phyloP scores from a whole-genome alignment of 2,797 vertebrate species.

The Ctenopoma kingsleyae region DNA sequence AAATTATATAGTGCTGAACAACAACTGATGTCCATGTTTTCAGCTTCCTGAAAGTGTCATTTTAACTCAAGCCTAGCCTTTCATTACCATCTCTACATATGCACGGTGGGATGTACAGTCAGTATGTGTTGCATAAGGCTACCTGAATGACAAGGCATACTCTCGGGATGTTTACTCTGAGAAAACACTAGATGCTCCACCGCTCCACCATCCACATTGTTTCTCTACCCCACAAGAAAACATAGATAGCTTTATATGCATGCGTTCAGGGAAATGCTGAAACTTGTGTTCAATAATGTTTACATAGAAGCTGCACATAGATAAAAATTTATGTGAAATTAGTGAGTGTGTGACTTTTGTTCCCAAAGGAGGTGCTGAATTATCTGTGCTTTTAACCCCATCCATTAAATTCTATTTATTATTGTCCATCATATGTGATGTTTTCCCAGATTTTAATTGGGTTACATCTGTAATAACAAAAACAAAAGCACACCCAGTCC shows the following conservation, averaged over 20 bases:
- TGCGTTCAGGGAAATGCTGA: not conserved
- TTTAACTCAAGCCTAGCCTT: conserved; percentile 30
- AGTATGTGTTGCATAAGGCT: conserved; percentile 33
- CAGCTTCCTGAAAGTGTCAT: conserved; percentile 48
- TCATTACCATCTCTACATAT: conserved; percentile 53
- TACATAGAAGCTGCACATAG: conserved; percentile 2
- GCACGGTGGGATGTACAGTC: conserved; percentile 39
- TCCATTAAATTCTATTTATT: conserved; percentile 39
- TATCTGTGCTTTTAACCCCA: conserved; percentile 41
- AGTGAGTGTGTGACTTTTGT: not conserved
- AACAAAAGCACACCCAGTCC: conserved; percentile 19
- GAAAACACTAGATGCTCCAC: conserved; percentile 26
- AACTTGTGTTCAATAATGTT: conserved; percentile 5
- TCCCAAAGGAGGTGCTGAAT: conserved; percentile 42
- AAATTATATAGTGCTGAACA: conserved; percentile 10
- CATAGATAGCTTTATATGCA: not conserved
- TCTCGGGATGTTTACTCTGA: conserved; percentile 44
- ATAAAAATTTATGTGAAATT: conserved; percentile 18
- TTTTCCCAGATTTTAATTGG: conserved; percentile 40
- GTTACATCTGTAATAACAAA: conserved; percentile 39
- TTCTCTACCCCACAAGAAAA: not conserved
- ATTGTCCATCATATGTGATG: conserved; percentile 31
- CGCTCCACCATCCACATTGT: not conserved
- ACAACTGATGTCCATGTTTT: conserved; percentile 44
- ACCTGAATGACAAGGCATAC: conserved; percentile 60